Evolutionary conservation across 2,797 vertebrate species (phyloP), one percentile per base, ranked within the genome.

Genomic region (Steatocranus sp.): DNA sequence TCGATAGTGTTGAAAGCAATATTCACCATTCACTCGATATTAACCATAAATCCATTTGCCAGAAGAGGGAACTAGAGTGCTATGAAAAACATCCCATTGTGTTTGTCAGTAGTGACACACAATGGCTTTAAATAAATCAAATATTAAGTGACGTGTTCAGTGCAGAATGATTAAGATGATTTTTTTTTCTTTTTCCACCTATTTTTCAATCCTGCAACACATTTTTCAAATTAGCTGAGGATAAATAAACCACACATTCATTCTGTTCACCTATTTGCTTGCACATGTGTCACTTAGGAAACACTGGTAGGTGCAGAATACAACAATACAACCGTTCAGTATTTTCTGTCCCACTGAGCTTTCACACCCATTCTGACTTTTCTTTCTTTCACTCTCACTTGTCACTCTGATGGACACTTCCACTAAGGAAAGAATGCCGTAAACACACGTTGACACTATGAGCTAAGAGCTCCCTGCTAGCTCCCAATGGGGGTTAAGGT

Each of bases 11-110:
- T 58, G 12, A 18, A 56, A 27, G 18, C 14, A 12, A 41, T 32
- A 41, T 51, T 27, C 58, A 8, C 46, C 11, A 50, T 48, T 17
- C 56, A 18, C 20, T 46, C 66, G 3, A 58, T 25, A 25, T 75
- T 56, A 27, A 48, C 78, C 32, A 6, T 76, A 15, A 74, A 86
- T 78, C 54, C 53, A 43, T 54, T 83, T 78, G 84, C 95, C 95
- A 95, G 93, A 75, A 94, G 95, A 95, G 95, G 95, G 94, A 94
- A 89, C 91, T 88, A 95, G 91, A 95, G 94, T 80, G 87, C 91
- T 86, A 61, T 49, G 54, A 79, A 38, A 80, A 81, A 61, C 20
- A 76, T 14, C 63, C 27, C n/a, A 78, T 43, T 18, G 14, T 76
- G 73, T 81, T 78, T 75, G 75, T 85, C 78, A 84, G 48, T 36